Evolutionary conservation across 2,797 vertebrate species (phyloP), one percentile per base, ranked within the genome.

Genomic region (Sparus aurata): DNA sequence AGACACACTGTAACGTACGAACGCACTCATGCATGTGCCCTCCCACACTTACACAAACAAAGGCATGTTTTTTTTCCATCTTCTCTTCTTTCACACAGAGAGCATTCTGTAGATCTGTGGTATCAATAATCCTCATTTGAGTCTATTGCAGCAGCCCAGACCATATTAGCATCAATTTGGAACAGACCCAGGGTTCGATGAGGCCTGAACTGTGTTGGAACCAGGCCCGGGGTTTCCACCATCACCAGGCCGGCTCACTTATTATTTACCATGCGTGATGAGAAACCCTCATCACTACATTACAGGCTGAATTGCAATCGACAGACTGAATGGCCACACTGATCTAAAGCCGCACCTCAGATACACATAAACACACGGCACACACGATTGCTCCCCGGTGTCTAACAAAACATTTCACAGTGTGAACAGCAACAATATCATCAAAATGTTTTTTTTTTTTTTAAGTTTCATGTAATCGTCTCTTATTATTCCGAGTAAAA

Each of bases 131-230:
- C 30, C 62, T 80, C 54, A 59, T 85, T 84, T 89, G 82, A 74
- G 76, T 79, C 73, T 38, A 65, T 67, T 45, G 66, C 82, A 71
- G 82, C 73, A 86, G 59, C 85, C 82, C 74, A 73, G 73, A 84
- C 66, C 76, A 79, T 69, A 91, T 92, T 89, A 91, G 80, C 74
- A 85, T 83, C 75, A 82, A 89, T 89, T 91, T 95, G 94, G 92
- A 95, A 83, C 58, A 57, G 78, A 66, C 80, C 93, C 89, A 94
- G 84, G 85, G 82, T 93, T 94, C 80, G 89, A 93, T 94, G 91
- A 93, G 90, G 90, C 87, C 80, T 90, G 86, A 89, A 90, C 82
- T 80, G 62, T 79, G 80, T 69, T 95, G 91, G 92, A 94, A 83
- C 62, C 30, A 69, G 72, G 86, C 92, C 93, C 88, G 47, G 73